Conservation (phyloP, 2,797 vertebrate genomes). For the Falco cherrug region DNA sequence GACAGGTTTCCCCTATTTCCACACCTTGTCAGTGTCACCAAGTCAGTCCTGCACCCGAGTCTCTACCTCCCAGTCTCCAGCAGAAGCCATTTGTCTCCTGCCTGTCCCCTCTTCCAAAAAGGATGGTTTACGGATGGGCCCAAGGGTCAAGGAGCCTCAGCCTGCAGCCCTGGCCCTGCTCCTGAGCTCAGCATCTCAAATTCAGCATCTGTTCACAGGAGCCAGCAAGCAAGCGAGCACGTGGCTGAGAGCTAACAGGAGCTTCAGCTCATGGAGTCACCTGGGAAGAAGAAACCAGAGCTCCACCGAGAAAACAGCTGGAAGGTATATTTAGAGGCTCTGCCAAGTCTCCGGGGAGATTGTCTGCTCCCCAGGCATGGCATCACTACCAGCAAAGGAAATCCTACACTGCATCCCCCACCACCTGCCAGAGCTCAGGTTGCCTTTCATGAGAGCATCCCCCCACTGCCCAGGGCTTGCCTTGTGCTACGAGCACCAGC, state of each 20-base stretch:
- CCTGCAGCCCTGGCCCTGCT: neutral
- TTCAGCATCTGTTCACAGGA: neutral
- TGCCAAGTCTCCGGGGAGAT: constrained; percentile 7
- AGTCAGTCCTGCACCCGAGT: neutral
- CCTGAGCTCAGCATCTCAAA: neutral
- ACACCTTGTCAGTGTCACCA: neutral
- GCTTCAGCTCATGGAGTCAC: neutral
- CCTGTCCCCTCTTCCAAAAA: neutral
- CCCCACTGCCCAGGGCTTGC: neutral
- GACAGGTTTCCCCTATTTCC: constrained; percentile 33
- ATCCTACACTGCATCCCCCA: neutral
- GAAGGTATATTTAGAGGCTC: constrained; percentile 8
- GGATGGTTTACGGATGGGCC: neutral
- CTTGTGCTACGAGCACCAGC: rapidly evolving
- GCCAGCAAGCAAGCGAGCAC: neutral
- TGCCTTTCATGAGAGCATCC: neutral
- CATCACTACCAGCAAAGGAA: neutral
- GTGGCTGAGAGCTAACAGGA: neutral
- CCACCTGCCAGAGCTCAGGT: neutral
- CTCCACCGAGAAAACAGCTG: neutral
- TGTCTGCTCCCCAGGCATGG: neutral
- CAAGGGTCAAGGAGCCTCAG: neutral
- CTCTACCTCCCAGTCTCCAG: neutral
- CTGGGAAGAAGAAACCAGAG: constrained; percentile 29
- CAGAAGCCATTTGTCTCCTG: neutral